Evolutionary conservation across 2,888 invertebrate species (phyloP).

Genomic region (Synergus umbraculus): DNA sequence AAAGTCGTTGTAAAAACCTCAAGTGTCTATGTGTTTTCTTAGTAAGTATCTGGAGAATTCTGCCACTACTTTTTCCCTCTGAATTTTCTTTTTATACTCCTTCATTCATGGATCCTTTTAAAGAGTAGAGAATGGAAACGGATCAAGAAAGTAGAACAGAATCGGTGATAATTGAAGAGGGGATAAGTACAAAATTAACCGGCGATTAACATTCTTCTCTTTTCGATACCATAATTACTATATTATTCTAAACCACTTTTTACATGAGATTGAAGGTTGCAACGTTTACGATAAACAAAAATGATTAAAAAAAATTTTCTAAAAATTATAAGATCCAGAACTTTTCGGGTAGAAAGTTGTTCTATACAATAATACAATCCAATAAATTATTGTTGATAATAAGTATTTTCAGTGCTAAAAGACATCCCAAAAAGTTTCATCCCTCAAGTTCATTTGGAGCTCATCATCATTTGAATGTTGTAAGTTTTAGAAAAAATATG

Average conservation of each 20-base stretch:
- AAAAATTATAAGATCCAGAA: too few species aligned
- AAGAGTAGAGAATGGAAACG: not conserved
- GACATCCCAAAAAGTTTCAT: too few species aligned
- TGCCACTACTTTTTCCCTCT: not conserved
- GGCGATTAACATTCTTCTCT: not conserved
- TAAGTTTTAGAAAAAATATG: too few species aligned
- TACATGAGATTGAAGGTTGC: too few species aligned
- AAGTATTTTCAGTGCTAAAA: too few species aligned
- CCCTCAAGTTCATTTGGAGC: too few species aligned
- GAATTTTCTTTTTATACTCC: not conserved
- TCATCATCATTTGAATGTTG: too few species aligned
- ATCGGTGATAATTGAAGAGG: not conserved
- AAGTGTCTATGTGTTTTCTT: not conserved
- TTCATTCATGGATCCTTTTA: not conserved
- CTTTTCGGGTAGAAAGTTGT: too few species aligned
- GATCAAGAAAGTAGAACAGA: slow-evolving; percentile 1
- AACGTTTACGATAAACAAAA: too few species aligned
- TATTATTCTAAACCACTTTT: not conserved
- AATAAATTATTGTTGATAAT: too few species aligned
- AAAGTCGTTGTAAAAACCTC: slow-evolving; percentile 1
- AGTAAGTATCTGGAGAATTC: not conserved
- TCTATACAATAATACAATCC: too few species aligned
- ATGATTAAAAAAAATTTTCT: too few species aligned
- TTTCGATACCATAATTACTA: not conserved
- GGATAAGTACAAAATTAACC: not conserved